Base-by-base conservation (phyloP, 2,888 invertebrate species). In the Cheilosia scutellata region DNA sequence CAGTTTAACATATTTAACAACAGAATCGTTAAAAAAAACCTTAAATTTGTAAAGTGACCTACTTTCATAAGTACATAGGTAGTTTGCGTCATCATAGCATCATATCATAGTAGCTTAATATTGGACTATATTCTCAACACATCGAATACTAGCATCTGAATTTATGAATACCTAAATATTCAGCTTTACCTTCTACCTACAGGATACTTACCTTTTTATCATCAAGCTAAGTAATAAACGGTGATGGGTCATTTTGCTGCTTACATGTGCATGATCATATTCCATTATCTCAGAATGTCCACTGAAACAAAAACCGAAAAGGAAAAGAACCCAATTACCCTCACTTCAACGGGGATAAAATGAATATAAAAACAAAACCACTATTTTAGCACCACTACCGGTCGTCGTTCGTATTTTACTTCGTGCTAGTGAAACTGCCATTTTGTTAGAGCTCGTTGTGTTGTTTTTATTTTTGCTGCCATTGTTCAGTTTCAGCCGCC, bases 171-270 rank as follows among this genome's bases (percentile, higher is more conserved):
- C 37, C 37, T 11, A 11, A 20, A 20, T 20, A 20, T 2, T 2
- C 20, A 20, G 20, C 20, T 20, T 20, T 20, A 20, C 20, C 20
- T 20, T 20, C 20, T 20, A 20, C 20, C 20, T 20, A 13, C 27
- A 42, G 44, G 33, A 55, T 78, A 58, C 65, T 72, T 71, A 53
- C n/a, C 62, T 49, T 68, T 66, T 78, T 71, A 74, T 62, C 66
- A 80, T 74, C 53, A 58, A 47, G 33, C 66, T 44, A 75, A 62
- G 74, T 74, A 75, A 80, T 80, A 71, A 70, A 74, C 72, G 44
- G 29, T 68, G 80, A 80, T 80, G 68, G 80, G 75, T 80, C 74
- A 74, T 62, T 80, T 75, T 16, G 55, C 55, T 80, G 68, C 79
- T 75, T 74, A 68, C 75, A 68, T 80, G 68, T 68, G 57, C 68